phyloP scores from a whole-genome alignment of 92 coral and sea anemone genomes.

The Meandrina meandrites region DNA sequence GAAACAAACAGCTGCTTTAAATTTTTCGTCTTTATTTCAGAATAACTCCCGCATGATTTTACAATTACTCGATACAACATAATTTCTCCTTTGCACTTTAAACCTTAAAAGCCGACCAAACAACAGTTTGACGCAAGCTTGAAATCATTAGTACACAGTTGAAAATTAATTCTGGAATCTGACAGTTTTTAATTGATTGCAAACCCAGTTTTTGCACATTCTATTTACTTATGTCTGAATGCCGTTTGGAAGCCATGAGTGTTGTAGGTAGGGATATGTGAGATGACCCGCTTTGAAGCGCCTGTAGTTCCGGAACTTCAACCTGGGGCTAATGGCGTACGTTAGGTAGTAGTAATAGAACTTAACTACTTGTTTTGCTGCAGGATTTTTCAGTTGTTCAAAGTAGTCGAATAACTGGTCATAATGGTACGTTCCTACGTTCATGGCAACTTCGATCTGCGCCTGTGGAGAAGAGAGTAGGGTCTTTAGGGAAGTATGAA shows the following conservation, averaged over 20 bases:
- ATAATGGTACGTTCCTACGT: constrained; percentile 53
- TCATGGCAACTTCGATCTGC: constrained; percentile 61
- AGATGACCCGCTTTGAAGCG: constrained; percentile 47
- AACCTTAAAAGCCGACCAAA: neutral
- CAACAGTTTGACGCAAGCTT: neutral
- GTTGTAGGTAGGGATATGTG: constrained; percentile 57
- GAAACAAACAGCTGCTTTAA: neutral
- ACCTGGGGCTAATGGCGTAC: constrained; percentile 28
- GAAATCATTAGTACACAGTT: neutral
- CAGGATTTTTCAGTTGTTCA: constrained; percentile 3
- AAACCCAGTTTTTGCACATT: neutral
- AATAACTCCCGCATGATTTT: neutral
- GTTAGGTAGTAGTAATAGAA: constrained; percentile 37
- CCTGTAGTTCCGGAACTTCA: constrained; percentile 35
- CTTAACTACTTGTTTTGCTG: constrained; percentile 27
- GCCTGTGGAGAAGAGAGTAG: constrained; percentile 18
- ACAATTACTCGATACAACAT: neutral
- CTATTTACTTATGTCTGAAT: constrained; percentile 38
- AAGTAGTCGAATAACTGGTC: constrained; percentile 60
- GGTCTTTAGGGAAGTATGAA: neutral
- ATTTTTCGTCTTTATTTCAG: neutral
- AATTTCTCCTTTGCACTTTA: neutral
- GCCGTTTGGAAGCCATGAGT: constrained; percentile 52
- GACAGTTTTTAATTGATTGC: neutral
- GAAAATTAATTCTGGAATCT: neutral